A percentile compares a stretch with the other conserved stretches of the same genome.
Evolutionary conservation across 92 coral and sea anemone genomes (phyloP).

Genomic region (Parazoanthus darwini): DNA sequence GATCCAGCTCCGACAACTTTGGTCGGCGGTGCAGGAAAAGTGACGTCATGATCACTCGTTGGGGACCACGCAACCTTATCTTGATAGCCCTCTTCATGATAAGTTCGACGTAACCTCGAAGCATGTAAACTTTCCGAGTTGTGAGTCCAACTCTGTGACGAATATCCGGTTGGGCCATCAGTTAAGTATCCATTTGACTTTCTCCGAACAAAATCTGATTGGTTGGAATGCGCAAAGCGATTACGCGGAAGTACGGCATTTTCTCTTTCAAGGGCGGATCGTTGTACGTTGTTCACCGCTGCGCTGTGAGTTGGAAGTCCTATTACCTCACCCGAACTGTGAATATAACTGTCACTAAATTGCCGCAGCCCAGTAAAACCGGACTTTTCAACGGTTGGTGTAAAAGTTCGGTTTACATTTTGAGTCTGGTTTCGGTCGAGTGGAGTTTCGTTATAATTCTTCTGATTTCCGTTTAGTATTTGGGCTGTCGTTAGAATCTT

Average conservation of each 20-base stretch:
- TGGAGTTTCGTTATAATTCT: neutral
- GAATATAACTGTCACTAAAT: neutral
- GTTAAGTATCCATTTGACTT: neutral
- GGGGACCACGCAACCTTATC: neutral
- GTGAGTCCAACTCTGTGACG: neutral
- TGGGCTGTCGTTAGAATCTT: neutral
- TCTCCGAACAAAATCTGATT: neutral
- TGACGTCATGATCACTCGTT: conserved; percentile 5
- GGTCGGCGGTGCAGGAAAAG: neutral
- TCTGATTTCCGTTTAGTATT: neutral
- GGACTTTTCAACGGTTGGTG: neutral
- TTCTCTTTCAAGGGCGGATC: neutral
- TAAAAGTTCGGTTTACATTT: neutral
- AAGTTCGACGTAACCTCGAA: neutral
- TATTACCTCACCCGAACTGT: neutral
- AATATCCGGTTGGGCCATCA: neutral
- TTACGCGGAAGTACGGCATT: neutral
- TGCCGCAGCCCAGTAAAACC: neutral
- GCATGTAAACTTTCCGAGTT: neutral
- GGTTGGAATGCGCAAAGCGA: neutral
- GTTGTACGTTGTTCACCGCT: neutral
- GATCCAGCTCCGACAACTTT: neutral
- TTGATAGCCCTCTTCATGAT: neutral
- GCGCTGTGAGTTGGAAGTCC: neutral
- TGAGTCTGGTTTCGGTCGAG: neutral